These are phyloP conservation scores for Argynnis bischoffii DNA, from an alignment of 2,888 invertebrate species.

Conservation along the genomic window DNA sequence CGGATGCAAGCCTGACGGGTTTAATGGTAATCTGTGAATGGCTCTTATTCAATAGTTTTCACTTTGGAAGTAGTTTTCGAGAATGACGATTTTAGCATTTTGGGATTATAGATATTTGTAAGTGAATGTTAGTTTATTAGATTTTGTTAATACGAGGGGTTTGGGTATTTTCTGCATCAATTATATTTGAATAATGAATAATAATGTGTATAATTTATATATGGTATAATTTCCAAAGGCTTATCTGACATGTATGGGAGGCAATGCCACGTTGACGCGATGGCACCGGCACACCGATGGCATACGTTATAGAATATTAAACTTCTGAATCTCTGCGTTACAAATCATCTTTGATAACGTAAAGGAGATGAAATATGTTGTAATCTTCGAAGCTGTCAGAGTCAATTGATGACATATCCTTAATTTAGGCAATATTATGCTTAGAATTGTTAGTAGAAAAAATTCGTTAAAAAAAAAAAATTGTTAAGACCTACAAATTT, in stretches of 20 bases:
- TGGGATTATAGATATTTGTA: neutral
- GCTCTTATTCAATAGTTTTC: constrained; percentile 40
- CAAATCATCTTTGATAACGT: constrained; percentile 20
- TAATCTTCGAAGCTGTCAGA: too few species aligned
- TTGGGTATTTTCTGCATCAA: neutral
- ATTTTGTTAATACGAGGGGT: neutral
- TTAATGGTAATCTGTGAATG: constrained; percentile 48
- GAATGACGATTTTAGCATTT: constrained; percentile 25
- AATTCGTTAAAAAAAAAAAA: neutral
- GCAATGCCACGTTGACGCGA: constrained; percentile 47
- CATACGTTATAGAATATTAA: constrained; percentile 45
- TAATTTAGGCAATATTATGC: neutral
- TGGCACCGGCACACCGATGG: constrained; percentile 34
- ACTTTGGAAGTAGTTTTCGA: constrained; percentile 20
- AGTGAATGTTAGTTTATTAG: neutral
- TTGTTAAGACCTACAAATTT: neutral
- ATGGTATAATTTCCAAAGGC: constrained; percentile 20
- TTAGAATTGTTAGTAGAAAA: neutral
- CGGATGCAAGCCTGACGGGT: constrained; percentile 52
- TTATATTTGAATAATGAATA: too few species aligned
- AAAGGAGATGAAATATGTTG: neutral
- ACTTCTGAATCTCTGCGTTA: constrained; percentile 22
- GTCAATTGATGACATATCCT: constrained; percentile 3
- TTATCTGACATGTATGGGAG: constrained; percentile 38
- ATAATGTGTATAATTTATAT: neutral